Percentiles rank a stretch among this genome's conserved stretches.
Conservation (phyloP, 2,888 invertebrate species). For the Orthosia cruda region DNA sequence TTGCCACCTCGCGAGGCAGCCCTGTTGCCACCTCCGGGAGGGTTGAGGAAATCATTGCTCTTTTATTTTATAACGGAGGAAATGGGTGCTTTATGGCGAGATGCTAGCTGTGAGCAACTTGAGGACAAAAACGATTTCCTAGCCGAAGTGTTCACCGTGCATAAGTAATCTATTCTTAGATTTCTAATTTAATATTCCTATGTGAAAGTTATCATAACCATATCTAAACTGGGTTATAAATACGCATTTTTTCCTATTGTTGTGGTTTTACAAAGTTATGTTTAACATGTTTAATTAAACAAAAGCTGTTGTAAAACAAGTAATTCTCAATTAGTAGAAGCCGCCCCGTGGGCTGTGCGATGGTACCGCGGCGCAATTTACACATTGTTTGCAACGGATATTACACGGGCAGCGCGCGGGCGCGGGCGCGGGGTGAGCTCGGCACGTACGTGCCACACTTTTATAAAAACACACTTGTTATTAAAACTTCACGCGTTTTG, state of each 20-base stretch:
- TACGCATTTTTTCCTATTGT: neutral
- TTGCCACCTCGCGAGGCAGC: constrained; percentile 2
- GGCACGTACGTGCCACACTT: too few species aligned
- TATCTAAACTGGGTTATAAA: neutral
- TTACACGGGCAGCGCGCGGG: neutral
- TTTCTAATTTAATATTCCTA: too few species aligned
- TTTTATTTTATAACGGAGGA: constrained; percentile 32
- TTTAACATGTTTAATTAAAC: constrained; percentile 3
- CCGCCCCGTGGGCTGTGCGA: neutral
- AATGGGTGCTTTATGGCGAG: constrained; percentile 2
- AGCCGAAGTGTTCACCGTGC: neutral
- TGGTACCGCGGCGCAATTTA: neutral
- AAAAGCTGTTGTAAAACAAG: neutral
- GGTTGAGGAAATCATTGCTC: constrained; percentile 25
- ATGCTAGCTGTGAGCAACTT: constrained; percentile 3
- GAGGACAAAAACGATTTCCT: neutral
- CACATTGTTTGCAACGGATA: constrained; percentile 13
- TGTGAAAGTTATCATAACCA: neutral
- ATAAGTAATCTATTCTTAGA: neutral
- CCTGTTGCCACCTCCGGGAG: constrained; percentile 26
- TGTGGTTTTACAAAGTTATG: neutral
- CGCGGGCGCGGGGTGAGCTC: neutral
- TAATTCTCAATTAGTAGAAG: constrained; percentile 15
- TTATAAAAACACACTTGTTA: neutral
- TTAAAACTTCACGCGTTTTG: neutral